These are phyloP conservation scores for Oreonectes daqikongensis DNA, from an alignment of 2,797 vertebrate species.

Conservation along the genomic window DNA sequence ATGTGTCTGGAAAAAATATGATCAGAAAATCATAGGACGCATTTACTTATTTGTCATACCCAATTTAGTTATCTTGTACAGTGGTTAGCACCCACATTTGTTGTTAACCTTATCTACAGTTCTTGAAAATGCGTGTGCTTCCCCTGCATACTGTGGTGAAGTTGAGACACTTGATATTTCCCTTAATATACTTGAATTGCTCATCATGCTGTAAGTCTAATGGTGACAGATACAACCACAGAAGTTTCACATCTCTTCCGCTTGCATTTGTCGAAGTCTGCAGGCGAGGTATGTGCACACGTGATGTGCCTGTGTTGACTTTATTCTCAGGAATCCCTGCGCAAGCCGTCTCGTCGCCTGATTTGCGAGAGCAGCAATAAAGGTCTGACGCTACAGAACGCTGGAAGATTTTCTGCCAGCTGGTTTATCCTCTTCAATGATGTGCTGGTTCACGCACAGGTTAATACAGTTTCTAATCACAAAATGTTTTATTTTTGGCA, in stretches of 20 bases:
- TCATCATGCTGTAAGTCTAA: not conserved
- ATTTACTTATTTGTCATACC: too few species aligned
- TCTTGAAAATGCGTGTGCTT: not conserved
- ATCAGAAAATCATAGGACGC: too few species aligned
- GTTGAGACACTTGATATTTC: slow-evolving; percentile 9
- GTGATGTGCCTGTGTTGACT: not conserved
- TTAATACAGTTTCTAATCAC: slow-evolving; percentile 59
- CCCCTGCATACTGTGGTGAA: slow-evolving; percentile 21
- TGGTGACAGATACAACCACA: not conserved
- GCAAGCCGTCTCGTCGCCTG: slow-evolving; percentile 86
- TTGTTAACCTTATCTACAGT: not conserved
- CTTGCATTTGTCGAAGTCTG: not conserved
- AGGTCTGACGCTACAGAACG: slow-evolving; percentile 86
- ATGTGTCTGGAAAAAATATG: too few species aligned
- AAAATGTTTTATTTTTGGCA: not conserved
- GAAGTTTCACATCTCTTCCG: slow-evolving; percentile 2
- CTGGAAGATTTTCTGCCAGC: slow-evolving; percentile 93
- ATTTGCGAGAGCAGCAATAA: slow-evolving; percentile 95
- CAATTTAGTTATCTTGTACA: too few species aligned
- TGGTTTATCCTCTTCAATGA: slow-evolving; percentile 98
- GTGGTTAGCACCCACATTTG: not conserved
- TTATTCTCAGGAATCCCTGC: slow-evolving; percentile 82
- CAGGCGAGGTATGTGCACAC: not conserved
- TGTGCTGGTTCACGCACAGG: slow-evolving; percentile 93
- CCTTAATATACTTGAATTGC: slow-evolving; percentile 4